Base-by-base conservation (phyloP, 1,140 invertebrate species). In the Galendromus occidentalis region DNA sequence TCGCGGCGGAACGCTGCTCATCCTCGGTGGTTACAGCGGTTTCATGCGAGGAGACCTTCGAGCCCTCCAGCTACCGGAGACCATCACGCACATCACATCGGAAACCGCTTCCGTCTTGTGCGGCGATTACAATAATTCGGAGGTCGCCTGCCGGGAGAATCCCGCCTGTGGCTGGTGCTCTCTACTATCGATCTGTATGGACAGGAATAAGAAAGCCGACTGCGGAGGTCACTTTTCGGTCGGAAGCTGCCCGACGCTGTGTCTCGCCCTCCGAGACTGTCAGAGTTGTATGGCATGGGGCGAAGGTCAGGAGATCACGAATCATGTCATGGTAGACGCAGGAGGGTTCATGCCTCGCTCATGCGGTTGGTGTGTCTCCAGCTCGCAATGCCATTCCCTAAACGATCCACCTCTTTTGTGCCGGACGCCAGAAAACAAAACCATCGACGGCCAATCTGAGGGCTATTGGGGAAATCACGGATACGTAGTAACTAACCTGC, bases 131-230 rank as follows among this genome's bases (percentile, higher is more conserved):
- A 86, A 89, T 71, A 80, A 80, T 65, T 82, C 81, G 29, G 80
- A 85, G 67, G 82, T 84, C 18, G 83, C 85, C 69, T 96, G 91
- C 71, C 81, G 85, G 0, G 83, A 86, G 0, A 88, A 94, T 79
- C 87, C 88, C 0, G 88, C 91, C 74, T 96, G 91, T 74, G 87
- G 90, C 14, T 94, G 88, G 88, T 96, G 91, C 76, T 85, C 59
- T 65, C 69, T 30, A 25, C 29, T 44, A 25, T 28, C 42, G 17
- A 65, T 66, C 20, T 64, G 51, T 66, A 41, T 42, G 51, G 30
- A 63, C 41, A 45, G 51, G n/a, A 55, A 64, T 20, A 64, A 33
- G 9, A 28, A 67, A 9, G 30, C 47, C 28, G 44, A 25, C 39
- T 64, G 29, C 28, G 44, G 41, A 2, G 39, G 18, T 65, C 42